phyloP scores from a whole-genome alignment of 2,888 invertebrate species.

The Melanophora roralis region DNA sequence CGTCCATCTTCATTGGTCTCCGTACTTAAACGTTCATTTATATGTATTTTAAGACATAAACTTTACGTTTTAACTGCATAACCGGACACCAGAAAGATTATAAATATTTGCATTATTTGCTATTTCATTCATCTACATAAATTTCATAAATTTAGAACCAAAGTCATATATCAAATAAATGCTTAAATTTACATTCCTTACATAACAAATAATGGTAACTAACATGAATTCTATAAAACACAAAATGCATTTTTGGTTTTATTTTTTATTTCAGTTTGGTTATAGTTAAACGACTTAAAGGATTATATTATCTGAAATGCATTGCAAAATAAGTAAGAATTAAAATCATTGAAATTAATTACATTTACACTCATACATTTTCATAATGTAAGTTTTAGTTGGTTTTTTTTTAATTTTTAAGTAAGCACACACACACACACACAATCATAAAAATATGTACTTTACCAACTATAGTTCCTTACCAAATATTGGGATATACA shows the following conservation, averaged over 20 bases:
- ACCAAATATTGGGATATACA: too few species aligned
- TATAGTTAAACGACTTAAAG: background rate
- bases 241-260: background rate
- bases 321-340: conserved; percentile 22
- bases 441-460: background rate
- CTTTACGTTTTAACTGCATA: background rate
- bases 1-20: background rate
- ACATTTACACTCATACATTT: background rate
- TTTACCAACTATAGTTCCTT: too few species aligned
- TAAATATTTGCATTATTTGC: conserved; percentile 41
- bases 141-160: background rate
- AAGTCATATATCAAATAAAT: conserved; percentile 4
- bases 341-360: conserved; percentile 16
- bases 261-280: background rate
- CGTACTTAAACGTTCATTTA: background rate
- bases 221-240: background rate
- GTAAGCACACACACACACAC: background rate
- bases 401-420: background rate
- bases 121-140: background rate
- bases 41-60: background rate
- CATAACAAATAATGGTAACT: background rate
- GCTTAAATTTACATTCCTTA: background rate
- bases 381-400: background rate
- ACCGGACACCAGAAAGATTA: conserved; percentile 43
- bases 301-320: conserved; percentile 1